These are phyloP conservation scores for Melitaea cinxia DNA, from an alignment of 1,140 invertebrate genomes.

Conservation along the genomic window DNA sequence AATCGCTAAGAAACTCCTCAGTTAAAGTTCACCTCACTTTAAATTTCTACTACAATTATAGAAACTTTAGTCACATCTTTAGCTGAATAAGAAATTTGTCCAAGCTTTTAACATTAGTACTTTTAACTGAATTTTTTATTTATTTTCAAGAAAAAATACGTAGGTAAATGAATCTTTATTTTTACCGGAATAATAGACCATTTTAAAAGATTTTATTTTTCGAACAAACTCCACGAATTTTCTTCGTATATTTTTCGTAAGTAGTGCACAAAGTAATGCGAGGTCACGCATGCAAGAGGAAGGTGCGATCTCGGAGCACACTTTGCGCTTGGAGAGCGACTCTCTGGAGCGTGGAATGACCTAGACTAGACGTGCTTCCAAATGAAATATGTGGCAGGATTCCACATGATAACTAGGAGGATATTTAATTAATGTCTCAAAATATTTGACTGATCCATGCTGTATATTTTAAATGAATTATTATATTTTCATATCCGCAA, in stretches of 20 bases:
- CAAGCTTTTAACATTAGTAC: too few relatives aligned
- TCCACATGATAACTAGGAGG: not conserved
- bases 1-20: too few relatives aligned
- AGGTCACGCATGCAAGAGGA: constrained; percentile 41
- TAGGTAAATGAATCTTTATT: too few relatives aligned
- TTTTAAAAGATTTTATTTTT: not conserved
- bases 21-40: too few relatives aligned
- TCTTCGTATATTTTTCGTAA: constrained; percentile 23
- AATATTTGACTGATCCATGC: not conserved
- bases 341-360: constrained; percentile 37
- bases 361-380: constrained; percentile 26
- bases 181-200: not conserved
- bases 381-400: constrained; percentile 24
- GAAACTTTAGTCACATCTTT: too few relatives aligned
- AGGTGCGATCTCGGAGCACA: constrained; percentile 37
- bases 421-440: not conserved
- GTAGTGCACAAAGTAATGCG: constrained; percentile 37
- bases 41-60: too few relatives aligned
- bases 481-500: not conserved
- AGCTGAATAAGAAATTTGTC: too few relatives aligned
- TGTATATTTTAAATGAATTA: too few relatives aligned
- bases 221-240: constrained; percentile 1
- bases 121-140: too few relatives aligned
- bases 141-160: too few relatives aligned
- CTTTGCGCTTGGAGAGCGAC: constrained; percentile 34